Evolutionary conservation across 2,888 invertebrate genomes (phyloP).

Genomic region (Trichogramma dendrolimi): DNA sequence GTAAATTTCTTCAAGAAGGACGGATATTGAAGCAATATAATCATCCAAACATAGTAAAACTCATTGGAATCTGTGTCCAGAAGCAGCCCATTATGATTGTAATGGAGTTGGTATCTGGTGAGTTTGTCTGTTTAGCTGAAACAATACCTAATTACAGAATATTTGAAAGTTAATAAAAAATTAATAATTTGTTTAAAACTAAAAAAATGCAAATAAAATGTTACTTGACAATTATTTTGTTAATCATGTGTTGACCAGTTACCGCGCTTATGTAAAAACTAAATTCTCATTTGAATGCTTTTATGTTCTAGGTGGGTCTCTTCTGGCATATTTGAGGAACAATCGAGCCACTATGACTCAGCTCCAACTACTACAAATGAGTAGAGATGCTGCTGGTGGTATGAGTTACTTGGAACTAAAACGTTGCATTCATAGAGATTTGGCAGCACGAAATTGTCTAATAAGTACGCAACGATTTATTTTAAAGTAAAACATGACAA

Average conservation of each 20-base stretch:
- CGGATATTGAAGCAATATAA: slow-evolving; percentile 93
- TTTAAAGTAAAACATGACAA: not conserved
- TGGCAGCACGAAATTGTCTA: slow-evolving; percentile 91
- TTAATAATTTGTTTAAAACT: not conserved
- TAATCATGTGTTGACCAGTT: slow-evolving; percentile 16
- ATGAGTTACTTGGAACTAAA: slow-evolving; percentile 95
- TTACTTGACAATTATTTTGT: not conserved
- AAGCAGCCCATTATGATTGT: slow-evolving; percentile 99
- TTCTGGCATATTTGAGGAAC: slow-evolving; percentile 82
- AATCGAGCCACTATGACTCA: slow-evolving; percentile 66
- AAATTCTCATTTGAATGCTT: slow-evolving; percentile 8
- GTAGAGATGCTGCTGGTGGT: slow-evolving; percentile 87
- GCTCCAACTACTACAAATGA: slow-evolving; percentile 78
- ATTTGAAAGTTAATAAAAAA: not conserved
- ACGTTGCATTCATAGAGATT: slow-evolving; percentile 92
- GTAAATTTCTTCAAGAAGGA: slow-evolving; percentile 92
- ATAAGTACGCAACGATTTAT: not conserved
- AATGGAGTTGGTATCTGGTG: slow-evolving; percentile 92
- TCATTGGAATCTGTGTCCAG: slow-evolving; percentile 96
- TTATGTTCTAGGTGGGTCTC: slow-evolving; percentile 70
- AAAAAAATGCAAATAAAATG: slow-evolving; percentile 10
- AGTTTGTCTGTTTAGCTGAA: slow-evolving; percentile 23
- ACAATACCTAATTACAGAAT: not conserved
- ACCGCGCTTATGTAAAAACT: not conserved
- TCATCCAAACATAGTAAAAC: slow-evolving; percentile 92